phyloP scores from a whole-genome alignment of 2,888 invertebrate genomes.

The Mesoligia furuncula region DNA sequence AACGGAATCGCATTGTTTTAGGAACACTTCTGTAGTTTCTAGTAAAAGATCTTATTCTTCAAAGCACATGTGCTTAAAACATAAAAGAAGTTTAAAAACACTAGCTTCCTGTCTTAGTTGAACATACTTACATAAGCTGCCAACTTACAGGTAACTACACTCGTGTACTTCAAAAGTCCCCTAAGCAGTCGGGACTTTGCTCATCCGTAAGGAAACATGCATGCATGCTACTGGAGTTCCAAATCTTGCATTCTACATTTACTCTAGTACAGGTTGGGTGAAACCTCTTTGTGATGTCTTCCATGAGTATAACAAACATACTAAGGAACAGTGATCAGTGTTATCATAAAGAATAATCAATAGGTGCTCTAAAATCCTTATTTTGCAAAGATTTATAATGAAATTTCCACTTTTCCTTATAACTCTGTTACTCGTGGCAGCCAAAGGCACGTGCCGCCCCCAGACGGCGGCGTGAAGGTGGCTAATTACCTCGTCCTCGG shows the following conservation, averaged over 20 bases:
- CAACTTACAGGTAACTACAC: background rate
- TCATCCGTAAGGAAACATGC: background rate
- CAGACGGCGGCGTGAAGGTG: conserved; percentile 70
- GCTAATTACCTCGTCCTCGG: conserved; percentile 81
- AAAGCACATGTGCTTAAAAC: background rate
- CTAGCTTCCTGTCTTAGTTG: conserved; percentile 1
- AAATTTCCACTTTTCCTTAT: background rate
- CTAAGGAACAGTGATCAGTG: background rate
- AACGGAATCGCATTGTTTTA: conserved; percentile 22
- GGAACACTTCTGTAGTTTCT: conserved; percentile 12
- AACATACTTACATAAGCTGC: conserved; percentile 9
- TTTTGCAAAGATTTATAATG: background rate
- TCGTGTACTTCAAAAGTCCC: conserved; percentile 1
- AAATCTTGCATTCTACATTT: background rate
- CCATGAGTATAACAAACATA: background rate
- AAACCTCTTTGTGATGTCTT: background rate
- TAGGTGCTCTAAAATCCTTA: conserved; percentile 4
- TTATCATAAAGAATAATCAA: background rate
- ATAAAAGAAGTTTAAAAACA: conserved; percentile 14
- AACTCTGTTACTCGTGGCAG: conserved; percentile 18
- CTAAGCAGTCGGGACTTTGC: background rate
- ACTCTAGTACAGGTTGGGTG: background rate
- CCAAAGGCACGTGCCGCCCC: conserved; percentile 67
- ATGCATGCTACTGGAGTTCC: background rate
- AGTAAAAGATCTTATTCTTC: background rate